Percentiles rank a stretch among this genome's conserved stretches.
Conservation (phyloP, 2,113 vertebrate genomes). For the Scomber japonicus region DNA sequence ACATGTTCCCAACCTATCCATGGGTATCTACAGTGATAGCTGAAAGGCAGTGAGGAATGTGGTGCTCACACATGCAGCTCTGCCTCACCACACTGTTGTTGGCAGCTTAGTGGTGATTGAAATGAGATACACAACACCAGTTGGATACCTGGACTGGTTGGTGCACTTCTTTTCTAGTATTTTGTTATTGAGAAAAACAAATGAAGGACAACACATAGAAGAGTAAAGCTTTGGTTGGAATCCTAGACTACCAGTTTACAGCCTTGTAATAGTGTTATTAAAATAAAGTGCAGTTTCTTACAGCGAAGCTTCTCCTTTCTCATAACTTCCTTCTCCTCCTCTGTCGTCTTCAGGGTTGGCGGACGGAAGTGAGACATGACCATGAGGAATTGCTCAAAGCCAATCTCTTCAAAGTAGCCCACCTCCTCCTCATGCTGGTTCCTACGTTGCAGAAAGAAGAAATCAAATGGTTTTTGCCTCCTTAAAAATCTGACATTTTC, state of each 20-base stretch:
- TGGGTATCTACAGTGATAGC: not conserved
- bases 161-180: not conserved
- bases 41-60: constrained; percentile 12
- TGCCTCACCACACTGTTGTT: not conserved
- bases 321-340: constrained; percentile 86
- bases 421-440: constrained; percentile 86
- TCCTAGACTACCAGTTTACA: not conserved
- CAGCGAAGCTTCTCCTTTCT: constrained; percentile 92
- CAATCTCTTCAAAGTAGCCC: constrained; percentile 87
- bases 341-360: constrained; percentile 81
- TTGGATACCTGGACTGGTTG: not conserved
- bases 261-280: not conserved
- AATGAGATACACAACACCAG: not conserved
- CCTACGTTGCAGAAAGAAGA: constrained; percentile 74
- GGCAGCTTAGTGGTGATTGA: not conserved
- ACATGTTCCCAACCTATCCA: not conserved
- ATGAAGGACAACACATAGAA: not conserved
- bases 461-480: not conserved
- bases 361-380: constrained; percentile 96
- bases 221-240: no score
- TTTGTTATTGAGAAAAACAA: not conserved
- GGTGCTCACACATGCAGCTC: not conserved
- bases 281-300: constrained; percentile 70
- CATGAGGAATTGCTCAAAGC: constrained; percentile 94
- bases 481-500: no score